phyloP scores from a whole-genome alignment of 2,888 invertebrate genomes.

The Drosophila multiciliata region DNA sequence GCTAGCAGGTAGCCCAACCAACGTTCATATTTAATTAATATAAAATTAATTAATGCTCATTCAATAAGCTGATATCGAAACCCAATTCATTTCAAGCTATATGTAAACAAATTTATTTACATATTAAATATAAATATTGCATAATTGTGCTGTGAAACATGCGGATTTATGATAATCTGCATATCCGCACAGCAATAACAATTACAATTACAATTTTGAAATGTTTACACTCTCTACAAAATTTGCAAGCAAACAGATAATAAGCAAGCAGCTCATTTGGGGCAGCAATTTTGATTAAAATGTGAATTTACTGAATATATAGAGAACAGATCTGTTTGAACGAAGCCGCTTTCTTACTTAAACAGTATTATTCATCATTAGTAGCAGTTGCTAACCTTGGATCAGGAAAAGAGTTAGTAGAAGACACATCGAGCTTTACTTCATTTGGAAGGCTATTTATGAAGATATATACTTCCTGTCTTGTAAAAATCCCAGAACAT shows the following conservation, averaged over 20 bases:
- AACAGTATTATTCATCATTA: not conserved
- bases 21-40: slow-evolving; percentile 10
- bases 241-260: not conserved
- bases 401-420: not conserved
- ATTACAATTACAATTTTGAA: not conserved
- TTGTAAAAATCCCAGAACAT: not conserved
- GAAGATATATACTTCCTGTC: not conserved
- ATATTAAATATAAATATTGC: too few relatives aligned
- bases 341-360: too few relatives aligned
- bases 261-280: not conserved
- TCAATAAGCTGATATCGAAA: not conserved
- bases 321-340: not conserved
- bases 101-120: not conserved
- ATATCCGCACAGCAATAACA: not conserved
- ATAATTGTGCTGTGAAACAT: not conserved
- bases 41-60: not conserved
- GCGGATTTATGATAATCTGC: not conserved
- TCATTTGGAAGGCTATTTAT: not conserved
- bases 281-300: not conserved
- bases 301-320: not conserved
- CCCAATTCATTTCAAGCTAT: not conserved
- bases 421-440: not conserved
- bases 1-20: not conserved
- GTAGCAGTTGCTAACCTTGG: not conserved
- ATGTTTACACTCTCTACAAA: not conserved